phyloP scores from a whole-genome alignment of 2,888 invertebrate genomes.

The Rhaphigaster nebulosa region DNA sequence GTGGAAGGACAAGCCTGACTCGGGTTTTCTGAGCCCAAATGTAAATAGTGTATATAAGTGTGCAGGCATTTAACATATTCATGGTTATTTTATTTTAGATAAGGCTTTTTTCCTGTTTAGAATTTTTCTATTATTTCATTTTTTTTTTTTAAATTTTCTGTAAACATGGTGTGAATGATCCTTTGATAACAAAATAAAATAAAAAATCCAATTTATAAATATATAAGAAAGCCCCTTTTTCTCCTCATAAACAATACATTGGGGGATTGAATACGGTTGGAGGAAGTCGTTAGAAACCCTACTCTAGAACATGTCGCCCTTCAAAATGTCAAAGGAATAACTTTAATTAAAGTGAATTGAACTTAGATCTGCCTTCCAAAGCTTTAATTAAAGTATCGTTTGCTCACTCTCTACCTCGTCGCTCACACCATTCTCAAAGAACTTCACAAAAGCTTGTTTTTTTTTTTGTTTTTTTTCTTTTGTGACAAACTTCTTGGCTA shows the following conservation, averaged over 20 bases:
- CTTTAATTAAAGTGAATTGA: constrained; percentile 23
- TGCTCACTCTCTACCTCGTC: background rate
- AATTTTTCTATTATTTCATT: no score
- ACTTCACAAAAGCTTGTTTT: background rate
- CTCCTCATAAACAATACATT: background rate
- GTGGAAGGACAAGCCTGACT: no score
- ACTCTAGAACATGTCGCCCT: background rate
- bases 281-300: background rate
- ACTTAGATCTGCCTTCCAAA: background rate
- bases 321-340: constrained; percentile 30
- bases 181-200: no score
- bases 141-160: no score
- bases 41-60: no score
- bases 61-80: no score
- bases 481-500: background rate
- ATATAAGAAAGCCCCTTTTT: no score
- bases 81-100: no score
- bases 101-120: no score
- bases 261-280: background rate
- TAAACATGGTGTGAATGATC: no score
- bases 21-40: no score
- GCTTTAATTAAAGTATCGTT: constrained; percentile 38
- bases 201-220: no score
- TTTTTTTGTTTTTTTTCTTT: background rate
- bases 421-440: background rate